These are phyloP conservation scores for Sussaba pulchella DNA, from an alignment of 2,888 invertebrate species.

Conservation along the genomic window DNA sequence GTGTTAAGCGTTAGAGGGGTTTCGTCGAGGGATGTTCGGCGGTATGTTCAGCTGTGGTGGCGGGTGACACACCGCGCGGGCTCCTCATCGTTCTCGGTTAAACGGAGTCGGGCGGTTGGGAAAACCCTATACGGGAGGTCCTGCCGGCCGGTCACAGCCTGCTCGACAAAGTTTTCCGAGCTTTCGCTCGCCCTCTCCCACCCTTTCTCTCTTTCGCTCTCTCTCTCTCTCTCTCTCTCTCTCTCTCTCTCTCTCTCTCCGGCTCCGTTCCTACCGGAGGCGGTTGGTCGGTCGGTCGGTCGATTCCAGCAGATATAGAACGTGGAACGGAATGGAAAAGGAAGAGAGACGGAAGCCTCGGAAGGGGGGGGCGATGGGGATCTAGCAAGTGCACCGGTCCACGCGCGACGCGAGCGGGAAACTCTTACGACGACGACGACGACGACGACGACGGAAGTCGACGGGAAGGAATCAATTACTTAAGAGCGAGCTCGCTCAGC, in stretches of 20 bases:
- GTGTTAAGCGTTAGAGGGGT: slow-evolving; percentile 38
- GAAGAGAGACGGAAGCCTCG: slow-evolving; percentile 24
- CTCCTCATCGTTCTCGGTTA: slow-evolving; percentile 37
- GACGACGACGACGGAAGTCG: slow-evolving; percentile 51
- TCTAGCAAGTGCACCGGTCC: slow-evolving; percentile 27
- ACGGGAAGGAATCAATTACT: slow-evolving; percentile 66
- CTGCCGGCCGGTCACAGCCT: slow-evolving; percentile 30
- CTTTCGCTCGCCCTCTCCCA: slow-evolving; percentile 31
- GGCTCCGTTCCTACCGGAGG: background rate
- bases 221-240: no score
- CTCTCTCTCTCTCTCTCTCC: background rate
- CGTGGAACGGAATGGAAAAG: slow-evolving; percentile 14
- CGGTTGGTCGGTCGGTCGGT: slow-evolving; percentile 42
- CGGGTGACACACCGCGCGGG: slow-evolving; percentile 50
- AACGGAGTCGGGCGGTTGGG: slow-evolving; percentile 30
- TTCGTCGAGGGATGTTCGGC: slow-evolving; percentile 37
- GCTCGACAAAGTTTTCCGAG: slow-evolving; percentile 51
- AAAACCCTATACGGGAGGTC: slow-evolving; percentile 28
- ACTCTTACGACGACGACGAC: slow-evolving; percentile 33
- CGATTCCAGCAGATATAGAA: slow-evolving; percentile 32
- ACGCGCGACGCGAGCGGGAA: slow-evolving; percentile 32
- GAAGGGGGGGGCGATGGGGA: slow-evolving; percentile 12
- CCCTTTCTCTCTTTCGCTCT: no score
- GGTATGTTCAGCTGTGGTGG: slow-evolving; percentile 39
- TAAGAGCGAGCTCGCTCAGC: slow-evolving; percentile 43